These are phyloP conservation scores for Oscheius sp. DNA, from an alignment of 1,140 invertebrate species.

Conservation along the genomic window DNA sequence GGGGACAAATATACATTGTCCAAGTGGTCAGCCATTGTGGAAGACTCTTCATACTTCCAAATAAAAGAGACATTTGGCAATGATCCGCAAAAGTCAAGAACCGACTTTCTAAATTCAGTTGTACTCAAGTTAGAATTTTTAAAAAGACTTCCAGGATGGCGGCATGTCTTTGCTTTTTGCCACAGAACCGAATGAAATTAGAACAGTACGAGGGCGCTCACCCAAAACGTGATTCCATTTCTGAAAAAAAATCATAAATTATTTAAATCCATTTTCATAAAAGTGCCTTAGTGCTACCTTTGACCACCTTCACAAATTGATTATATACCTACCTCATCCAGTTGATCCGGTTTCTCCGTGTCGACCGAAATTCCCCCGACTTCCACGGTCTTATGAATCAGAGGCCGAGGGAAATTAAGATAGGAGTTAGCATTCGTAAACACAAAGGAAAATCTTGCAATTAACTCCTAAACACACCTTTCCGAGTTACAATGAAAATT, in stretches of 20 bases:
- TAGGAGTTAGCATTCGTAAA: slow-evolving; percentile 1
- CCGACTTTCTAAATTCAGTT: background rate
- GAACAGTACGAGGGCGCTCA: slow-evolving; percentile 18
- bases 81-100: background rate
- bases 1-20: slow-evolving; percentile 27
- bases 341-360: background rate
- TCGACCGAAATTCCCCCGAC: slow-evolving; percentile 5
- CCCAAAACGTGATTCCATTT: slow-evolving; percentile 32
- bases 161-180: slow-evolving; percentile 39
- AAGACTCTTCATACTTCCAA: slow-evolving; percentile 40
- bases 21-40: slow-evolving; percentile 13
- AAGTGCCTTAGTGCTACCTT: no score
- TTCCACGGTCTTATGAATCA: background rate
- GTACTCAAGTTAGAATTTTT: background rate
- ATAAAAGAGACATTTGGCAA: slow-evolving; percentile 40
- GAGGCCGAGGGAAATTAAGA: slow-evolving; percentile 3
- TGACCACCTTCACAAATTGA: no score
- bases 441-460: slow-evolving; percentile 4
- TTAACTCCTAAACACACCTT: background rate
- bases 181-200: slow-evolving; percentile 42
- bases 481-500: background rate
- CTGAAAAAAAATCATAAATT: no score
- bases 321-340: background rate
- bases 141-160: slow-evolving; percentile 15
- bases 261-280: no score